Evolutionary conservation across 2,113 vertebrate species (phyloP).

Genomic region (Platichthys flesus): DNA sequence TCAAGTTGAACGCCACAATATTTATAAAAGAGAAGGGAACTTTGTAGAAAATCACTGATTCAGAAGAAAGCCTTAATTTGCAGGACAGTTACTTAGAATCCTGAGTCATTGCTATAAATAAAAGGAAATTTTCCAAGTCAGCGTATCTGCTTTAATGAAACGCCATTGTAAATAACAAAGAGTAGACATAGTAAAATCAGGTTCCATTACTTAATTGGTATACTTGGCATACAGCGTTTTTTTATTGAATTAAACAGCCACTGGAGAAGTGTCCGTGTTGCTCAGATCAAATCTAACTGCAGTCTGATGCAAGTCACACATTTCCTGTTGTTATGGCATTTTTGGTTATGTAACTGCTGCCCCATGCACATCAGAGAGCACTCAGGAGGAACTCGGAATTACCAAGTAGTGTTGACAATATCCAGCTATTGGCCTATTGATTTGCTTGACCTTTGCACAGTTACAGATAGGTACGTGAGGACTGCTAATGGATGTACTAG

Average conservation of each 20-base stretch:
- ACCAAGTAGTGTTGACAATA: conserved; percentile 51
- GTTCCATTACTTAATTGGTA: conserved; percentile 51
- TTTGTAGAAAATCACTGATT: too few species aligned
- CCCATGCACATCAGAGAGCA: conserved; percentile 18
- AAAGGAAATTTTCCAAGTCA: conserved; percentile 45
- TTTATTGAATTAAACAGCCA: conserved; percentile 37
- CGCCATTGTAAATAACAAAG: conserved; percentile 37
- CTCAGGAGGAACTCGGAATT: conserved; percentile 39
- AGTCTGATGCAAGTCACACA: not conserved
- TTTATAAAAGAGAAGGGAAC: not conserved
- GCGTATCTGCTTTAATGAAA: conserved; percentile 28
- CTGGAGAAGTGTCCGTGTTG: conserved; percentile 6
- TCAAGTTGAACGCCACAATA: not conserved
- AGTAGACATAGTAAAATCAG: conserved; percentile 41
- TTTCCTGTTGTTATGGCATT: conserved; percentile 13
- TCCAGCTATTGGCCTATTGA: conserved; percentile 62
- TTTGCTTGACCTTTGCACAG: conserved; percentile 69
- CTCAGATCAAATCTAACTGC: conserved; percentile 8
- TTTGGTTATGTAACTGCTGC: conserved; percentile 9
- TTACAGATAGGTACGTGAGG: conserved; percentile 42
- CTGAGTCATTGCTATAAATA: conserved; percentile 45
- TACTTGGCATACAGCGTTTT: conserved; percentile 37
- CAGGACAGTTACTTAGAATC: conserved; percentile 14
- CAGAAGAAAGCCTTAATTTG: not conserved
- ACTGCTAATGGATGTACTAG: conserved; percentile 62